Evolutionary conservation across 2,113 vertebrate genomes (phyloP).

Genomic region (Lepus americanus): DNA sequence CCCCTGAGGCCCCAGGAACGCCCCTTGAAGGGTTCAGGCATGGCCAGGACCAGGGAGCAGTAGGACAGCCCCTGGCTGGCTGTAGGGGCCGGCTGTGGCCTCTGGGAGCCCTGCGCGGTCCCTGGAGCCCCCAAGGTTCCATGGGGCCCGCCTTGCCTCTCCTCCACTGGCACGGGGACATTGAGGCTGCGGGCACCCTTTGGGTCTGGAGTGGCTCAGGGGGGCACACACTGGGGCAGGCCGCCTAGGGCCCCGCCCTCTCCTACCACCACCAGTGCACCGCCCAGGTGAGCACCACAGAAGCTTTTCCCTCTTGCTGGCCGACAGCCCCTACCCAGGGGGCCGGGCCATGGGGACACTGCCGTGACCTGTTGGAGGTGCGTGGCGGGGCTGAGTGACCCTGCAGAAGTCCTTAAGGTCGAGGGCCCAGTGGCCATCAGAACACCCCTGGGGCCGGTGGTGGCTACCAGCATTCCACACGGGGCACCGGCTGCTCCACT

Average conservation of each 20-base stretch:
- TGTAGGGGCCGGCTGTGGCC: too few species aligned
- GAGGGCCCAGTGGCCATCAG: too few species aligned
- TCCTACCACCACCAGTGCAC: too few species aligned
- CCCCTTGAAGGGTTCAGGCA: neutral
- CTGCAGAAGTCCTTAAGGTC: neutral
- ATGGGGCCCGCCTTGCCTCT: neutral
- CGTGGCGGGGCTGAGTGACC: neutral
- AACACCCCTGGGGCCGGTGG: too few species aligned
- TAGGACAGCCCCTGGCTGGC: too few species aligned
- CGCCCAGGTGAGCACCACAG: too few species aligned
- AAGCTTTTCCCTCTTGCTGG: neutral
- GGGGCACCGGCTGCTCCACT: too few species aligned
- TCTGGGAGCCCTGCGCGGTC: too few species aligned
- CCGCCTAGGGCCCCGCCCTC: neutral
- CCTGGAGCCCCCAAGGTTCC: accelerated
- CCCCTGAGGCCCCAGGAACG: neutral
- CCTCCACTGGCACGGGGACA: neutral
- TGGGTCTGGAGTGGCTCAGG: neutral
- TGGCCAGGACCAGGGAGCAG: neutral
- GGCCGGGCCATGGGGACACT: too few species aligned
- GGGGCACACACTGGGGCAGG: neutral
- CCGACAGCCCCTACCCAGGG: neutral
- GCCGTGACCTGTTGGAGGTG: too few species aligned
- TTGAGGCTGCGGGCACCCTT: neutral
- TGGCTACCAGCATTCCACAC: too few species aligned